Percentiles rank a stretch among this genome's conserved stretches.
Evolutionary conservation across 2,113 vertebrate species (phyloP).

Genomic region (Panthera leo): DNA sequence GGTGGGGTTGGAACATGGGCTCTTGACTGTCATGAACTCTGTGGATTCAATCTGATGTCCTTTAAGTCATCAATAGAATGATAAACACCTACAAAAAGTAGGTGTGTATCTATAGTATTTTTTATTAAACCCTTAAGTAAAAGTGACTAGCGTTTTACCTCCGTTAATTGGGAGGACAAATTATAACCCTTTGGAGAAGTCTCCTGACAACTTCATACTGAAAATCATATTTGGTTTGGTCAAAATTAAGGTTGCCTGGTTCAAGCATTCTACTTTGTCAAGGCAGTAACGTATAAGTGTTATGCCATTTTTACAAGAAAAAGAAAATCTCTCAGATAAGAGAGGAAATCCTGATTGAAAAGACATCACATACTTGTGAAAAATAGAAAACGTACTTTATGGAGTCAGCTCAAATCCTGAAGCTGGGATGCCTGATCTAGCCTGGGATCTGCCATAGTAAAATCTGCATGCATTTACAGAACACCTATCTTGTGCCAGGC

Average conservation of each 20-base stretch:
- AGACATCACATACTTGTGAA: neutral
- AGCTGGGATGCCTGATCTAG: neutral
- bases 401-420: neutral
- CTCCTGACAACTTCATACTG: neutral
- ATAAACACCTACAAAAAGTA: neutral
- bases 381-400: neutral
- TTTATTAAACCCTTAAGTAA: neutral
- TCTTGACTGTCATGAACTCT: neutral
- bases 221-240: neutral
- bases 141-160: neutral
- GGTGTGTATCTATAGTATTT: neutral
- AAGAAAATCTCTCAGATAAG: neutral
- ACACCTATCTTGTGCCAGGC: neutral
- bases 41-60: neutral
- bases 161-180: neutral
- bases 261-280: neutral
- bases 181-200: neutral
- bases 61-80: neutral
- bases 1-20: accelerated
- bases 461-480: neutral
- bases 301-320: neutral
- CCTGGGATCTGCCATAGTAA: neutral
- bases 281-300: neutral
- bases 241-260: neutral
- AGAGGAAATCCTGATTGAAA: conserved; percentile 17